Conservation (phyloP, 2,797 vertebrate genomes). For the Mycteria americana region DNA sequence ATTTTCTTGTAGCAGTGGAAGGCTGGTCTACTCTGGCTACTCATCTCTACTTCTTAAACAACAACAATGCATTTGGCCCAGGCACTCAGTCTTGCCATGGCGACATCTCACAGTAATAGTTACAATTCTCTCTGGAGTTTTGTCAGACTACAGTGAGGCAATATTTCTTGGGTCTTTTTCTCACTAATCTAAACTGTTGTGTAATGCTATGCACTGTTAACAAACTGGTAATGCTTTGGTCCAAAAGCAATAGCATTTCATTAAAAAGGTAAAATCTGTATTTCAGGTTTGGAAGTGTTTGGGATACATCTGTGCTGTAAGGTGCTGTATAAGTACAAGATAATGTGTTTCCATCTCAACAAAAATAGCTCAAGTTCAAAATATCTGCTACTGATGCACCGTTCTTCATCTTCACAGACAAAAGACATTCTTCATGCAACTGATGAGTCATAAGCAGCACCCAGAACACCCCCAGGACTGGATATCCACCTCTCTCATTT, state of each 20-base stretch:
- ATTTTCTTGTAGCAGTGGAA: not conserved
- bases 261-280: not conserved
- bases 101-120: not conserved
- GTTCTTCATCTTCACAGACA: not conserved
- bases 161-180: not conserved
- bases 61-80: not conserved
- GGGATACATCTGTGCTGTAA: not conserved
- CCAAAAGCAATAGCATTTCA: not conserved
- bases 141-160: not conserved
- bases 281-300: not conserved
- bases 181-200: not conserved
- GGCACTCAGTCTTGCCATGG: not conserved
- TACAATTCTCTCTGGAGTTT: not conserved
- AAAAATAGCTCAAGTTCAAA: not conserved
- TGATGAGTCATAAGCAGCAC: not conserved
- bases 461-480: not conserved
- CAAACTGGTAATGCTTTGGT: not conserved
- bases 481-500: not conserved
- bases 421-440: not conserved
- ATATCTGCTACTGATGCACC: not conserved
- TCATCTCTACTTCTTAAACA: not conserved
- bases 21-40: not conserved
- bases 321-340: not conserved
- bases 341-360: not conserved
- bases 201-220: not conserved